phyloP scores from a whole-genome alignment of 2,113 vertebrate genomes.

The Mohoua ochrocephala region DNA sequence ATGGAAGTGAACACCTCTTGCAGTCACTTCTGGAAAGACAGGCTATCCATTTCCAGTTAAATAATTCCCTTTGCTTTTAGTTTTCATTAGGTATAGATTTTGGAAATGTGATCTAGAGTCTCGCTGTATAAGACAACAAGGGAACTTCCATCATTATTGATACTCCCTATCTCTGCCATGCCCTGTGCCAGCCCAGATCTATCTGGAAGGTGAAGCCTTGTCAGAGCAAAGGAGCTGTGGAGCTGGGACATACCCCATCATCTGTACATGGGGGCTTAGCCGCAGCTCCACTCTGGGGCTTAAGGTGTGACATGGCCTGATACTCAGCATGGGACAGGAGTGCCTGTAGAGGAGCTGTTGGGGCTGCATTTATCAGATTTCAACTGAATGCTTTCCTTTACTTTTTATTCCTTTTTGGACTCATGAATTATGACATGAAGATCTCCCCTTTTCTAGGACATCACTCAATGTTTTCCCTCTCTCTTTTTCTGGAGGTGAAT shows the following conservation, averaged over 20 bases:
- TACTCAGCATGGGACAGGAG: not conserved
- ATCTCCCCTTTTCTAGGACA: not conserved
- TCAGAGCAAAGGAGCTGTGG: not conserved
- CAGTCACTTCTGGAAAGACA: not conserved
- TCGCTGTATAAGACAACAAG: not conserved
- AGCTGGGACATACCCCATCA: not conserved
- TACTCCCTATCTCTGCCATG: not conserved
- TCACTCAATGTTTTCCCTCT: not conserved
- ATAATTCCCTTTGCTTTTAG: not conserved
- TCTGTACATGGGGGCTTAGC: not conserved
- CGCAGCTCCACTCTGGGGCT: not conserved
- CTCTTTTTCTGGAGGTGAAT: not conserved
- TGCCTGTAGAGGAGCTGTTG: not conserved
- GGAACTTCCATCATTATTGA: not conserved
- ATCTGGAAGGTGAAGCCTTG: not conserved
- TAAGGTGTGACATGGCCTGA: fast-evolving
- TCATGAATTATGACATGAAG: not conserved
- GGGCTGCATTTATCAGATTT: not conserved
- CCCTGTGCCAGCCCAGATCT: not conserved
- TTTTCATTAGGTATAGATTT: not conserved
- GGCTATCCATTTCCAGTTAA: not conserved
- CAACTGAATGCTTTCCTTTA: not conserved
- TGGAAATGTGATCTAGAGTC: not conserved
- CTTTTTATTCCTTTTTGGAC: not conserved
- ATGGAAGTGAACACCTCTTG: not conserved